phyloP scores from a whole-genome alignment of 2,113 vertebrate genomes.

The Lagopus leucura region DNA sequence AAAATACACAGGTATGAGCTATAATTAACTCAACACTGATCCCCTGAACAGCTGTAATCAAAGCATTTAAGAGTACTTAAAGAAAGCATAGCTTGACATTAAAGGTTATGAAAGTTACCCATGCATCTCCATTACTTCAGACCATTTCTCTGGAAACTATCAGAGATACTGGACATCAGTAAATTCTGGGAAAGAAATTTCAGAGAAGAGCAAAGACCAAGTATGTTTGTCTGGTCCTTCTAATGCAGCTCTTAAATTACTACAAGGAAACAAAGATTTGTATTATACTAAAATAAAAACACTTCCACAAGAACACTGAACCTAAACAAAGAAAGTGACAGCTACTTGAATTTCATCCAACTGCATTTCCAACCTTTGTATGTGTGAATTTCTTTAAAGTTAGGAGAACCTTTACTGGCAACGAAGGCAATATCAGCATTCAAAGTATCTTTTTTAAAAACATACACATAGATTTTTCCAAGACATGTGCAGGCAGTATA shows the following conservation, averaged over 20 bases:
- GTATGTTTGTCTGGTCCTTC: background rate
- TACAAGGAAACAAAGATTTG: background rate
- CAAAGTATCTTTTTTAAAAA: background rate
- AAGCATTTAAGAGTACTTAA: background rate
- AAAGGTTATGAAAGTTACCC: background rate
- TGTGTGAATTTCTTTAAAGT: background rate
- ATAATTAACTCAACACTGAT: background rate
- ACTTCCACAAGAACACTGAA: background rate
- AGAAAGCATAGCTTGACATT: background rate
- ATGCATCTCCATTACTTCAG: background rate
- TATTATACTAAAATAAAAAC: background rate
- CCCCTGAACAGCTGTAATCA: background rate
- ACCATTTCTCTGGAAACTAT: background rate
- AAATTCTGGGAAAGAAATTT: background rate
- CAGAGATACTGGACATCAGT: background rate
- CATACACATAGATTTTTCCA: background rate
- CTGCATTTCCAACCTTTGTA: background rate
- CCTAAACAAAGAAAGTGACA: background rate
- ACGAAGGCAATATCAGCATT: background rate
- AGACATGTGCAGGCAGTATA: background rate
- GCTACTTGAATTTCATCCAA: background rate
- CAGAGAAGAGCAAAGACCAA: background rate
- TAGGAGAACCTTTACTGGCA: background rate
- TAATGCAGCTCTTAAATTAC: background rate
- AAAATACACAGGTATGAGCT: background rate